Evolutionary conservation across 2,888 invertebrate genomes (phyloP), one percentile per base, ranked within the genome.

Genomic region (Eupithecia insigniata): DNA sequence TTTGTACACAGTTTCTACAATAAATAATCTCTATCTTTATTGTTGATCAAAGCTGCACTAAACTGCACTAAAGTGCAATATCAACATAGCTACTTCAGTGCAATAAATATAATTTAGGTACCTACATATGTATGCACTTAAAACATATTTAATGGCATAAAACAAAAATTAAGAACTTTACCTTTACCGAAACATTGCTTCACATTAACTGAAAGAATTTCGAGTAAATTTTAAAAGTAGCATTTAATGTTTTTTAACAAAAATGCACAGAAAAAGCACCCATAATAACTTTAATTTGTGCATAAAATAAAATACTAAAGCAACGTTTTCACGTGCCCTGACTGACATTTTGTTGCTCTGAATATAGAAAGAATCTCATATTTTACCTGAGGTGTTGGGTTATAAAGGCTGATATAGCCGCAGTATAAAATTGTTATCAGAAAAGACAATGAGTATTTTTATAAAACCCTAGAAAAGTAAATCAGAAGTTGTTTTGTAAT

Each of bases 311-410:
- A 71, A 70, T 72, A 61, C 67, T n/a, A 32, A 75, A 67, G 65
- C 67, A 34, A 71, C 51, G 67, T 60, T 51, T 58, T 76, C 69
- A 69, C 76, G 75, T 75, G 72, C 71, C 67, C 61, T 66, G 62
- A 73, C 69, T 74, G 74, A 71, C 28, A 60, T 60, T 71, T 76
- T 39, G 51, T 66, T 72, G 62, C 69, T 76, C 71, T 71, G 67
- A 55, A 73, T 73, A 61, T 69, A 32, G 60, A 32, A 70, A 70
- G 10, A 75, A 70, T 71, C 71, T 74, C 55, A 67, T n/a, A 70
- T 72, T 74, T 77, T 71, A 70, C 75, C 32, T 60, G 71, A 55
- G 67, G 74, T 71, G 75, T 77, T 67, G 62, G 71, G 75, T 76
- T 74, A 78, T 74, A 74, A 71, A 71, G 58, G 66, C 28, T 74